phyloP scores from a whole-genome alignment of 1,140 invertebrate genomes.

The Drosophila navojoa region DNA sequence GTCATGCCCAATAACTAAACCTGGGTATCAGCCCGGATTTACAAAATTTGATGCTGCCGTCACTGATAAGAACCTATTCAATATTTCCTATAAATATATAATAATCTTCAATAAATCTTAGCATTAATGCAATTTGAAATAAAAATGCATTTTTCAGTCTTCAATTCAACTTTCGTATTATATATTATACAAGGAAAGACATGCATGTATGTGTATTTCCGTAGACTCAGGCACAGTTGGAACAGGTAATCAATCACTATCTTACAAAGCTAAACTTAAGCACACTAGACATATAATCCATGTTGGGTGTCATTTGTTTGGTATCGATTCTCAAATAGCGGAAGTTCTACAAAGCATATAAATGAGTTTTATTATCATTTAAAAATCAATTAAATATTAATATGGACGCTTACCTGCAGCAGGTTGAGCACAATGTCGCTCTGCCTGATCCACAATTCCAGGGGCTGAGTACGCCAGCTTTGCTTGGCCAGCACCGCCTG shows the following conservation, averaged over 20 bases:
- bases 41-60: too few species aligned
- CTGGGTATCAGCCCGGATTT: too few species aligned
- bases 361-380: neutral
- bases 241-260: conserved; percentile 23
- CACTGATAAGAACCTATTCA: too few species aligned
- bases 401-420: conserved; percentile 1
- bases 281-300: conserved; percentile 57
- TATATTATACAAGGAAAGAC: neutral
- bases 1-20: too few species aligned
- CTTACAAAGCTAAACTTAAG: conserved; percentile 67
- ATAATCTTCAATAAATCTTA: too few species aligned
- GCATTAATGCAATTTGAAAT: neutral
- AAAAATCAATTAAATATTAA: neutral
- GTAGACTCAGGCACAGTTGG: conserved; percentile 16
- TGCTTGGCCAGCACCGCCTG: conserved; percentile 58
- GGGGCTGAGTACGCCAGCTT: conserved; percentile 54
- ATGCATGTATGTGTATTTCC: neutral
- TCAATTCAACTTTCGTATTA: conserved; percentile 11
- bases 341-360: conserved; percentile 28
- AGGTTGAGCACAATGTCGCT: conserved; percentile 55
- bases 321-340: conserved; percentile 59
- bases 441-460: conserved; percentile 65
- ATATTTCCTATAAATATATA: too few species aligned
- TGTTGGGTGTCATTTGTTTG: conserved; percentile 35
- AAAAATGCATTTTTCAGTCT: conserved; percentile 20